Conservation (phyloP, 2,113 vertebrate genomes). For the Mormoops blainvillei region DNA sequence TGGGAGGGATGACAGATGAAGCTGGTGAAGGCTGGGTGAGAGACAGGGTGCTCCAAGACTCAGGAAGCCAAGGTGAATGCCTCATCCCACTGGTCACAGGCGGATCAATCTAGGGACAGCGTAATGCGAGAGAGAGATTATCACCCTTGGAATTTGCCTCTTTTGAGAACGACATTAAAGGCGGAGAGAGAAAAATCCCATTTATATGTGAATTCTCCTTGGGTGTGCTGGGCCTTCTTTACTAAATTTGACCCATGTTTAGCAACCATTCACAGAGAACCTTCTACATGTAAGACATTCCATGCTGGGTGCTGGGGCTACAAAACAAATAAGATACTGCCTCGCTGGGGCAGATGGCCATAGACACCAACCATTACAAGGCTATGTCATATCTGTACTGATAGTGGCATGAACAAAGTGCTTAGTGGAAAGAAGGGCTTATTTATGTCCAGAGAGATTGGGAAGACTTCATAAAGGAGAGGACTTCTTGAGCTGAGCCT, state of each 20-base stretch:
- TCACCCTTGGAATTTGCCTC: neutral
- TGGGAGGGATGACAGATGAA: neutral
- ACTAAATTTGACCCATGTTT: neutral
- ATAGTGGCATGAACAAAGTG: neutral
- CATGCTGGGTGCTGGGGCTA: neutral
- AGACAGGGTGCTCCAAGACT: neutral
- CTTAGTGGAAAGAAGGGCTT: neutral
- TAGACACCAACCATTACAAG: too few species aligned
- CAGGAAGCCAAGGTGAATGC: neutral
- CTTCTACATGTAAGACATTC: neutral
- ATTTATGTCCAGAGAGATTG: neutral
- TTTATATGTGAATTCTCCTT: neutral
- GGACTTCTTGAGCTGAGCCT: neutral
- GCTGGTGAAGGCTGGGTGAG: neutral
- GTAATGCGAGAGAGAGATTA: neutral
- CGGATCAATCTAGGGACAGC: neutral
- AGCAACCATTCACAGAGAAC: neutral
- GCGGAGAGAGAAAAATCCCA: neutral
- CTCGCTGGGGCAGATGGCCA: neutral
- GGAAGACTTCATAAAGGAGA: neutral
- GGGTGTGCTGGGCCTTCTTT: neutral
- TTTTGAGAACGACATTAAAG: conserved; percentile 29
- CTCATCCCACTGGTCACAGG: neutral
- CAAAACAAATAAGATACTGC: neutral
- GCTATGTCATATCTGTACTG: neutral